Percentiles rank a stretch among this genome's conserved stretches.
phyloP scores from a whole-genome alignment of 2,797 vertebrate genomes.

The Leontocebus nigricollis region DNA sequence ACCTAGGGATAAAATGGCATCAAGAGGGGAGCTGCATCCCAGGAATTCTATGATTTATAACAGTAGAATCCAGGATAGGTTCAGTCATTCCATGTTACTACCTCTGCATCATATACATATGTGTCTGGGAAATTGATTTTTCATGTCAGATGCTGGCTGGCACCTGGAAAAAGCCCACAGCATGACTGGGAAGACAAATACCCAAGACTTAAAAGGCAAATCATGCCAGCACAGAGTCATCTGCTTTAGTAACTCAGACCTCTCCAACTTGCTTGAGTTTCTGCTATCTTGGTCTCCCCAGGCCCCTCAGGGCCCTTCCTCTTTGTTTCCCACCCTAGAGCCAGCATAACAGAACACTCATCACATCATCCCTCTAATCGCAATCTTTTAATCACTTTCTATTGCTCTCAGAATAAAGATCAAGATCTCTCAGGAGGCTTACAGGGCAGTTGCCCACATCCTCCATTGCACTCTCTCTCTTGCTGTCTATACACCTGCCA shows the following conservation, averaged over 20 bases:
- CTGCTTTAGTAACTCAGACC: neutral
- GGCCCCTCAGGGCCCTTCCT: no score
- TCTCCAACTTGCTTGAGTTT: neutral
- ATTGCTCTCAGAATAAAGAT: neutral
- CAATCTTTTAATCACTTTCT: neutral
- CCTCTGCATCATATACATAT: neutral
- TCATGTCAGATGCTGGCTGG: neutral
- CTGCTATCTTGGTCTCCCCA: neutral
- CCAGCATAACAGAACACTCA: neutral
- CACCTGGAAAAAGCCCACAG: conserved; percentile 3
- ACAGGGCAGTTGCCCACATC: neutral
- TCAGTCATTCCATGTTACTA: neutral
- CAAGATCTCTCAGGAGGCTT: neutral
- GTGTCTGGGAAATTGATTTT: neutral
- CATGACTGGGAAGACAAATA: neutral
- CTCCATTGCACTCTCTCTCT: neutral
- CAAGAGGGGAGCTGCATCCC: neutral
- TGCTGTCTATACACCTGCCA: neutral
- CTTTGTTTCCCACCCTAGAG: neutral
- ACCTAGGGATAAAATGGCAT: neutral
- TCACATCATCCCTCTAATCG: neutral
- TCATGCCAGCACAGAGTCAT: neutral
- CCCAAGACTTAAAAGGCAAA: neutral
- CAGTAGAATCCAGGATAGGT: neutral
- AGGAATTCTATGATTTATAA: neutral